Evolutionary conservation across 92 coral and sea anemone genomes (phyloP), one percentile per base, ranked within the genome.

Genomic region (Phenganax stokvisi): DNA sequence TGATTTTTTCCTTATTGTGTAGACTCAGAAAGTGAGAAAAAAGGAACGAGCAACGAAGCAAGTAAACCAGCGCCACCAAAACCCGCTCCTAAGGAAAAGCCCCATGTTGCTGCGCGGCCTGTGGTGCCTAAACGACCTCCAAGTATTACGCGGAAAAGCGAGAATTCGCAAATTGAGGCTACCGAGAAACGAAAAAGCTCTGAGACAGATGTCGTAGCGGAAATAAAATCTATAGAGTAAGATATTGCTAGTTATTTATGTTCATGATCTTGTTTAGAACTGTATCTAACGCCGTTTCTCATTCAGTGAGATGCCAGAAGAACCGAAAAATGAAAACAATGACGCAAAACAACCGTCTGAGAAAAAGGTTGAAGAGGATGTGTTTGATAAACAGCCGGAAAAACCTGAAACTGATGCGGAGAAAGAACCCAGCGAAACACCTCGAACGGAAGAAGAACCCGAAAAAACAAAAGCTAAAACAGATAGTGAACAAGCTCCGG

Each of bases 361-460:
- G n/a, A 64, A 78, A 60, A 51, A 13, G 52, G 0, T 10, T 7
- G 83, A 77, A 77, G 71, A 65, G 15, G 52, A 63, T 57, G 77
- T 53, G 2, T 52, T 54, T 20, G 77, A 73, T 54, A 28, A 73
- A 73, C 59, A n/a, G 27, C 12, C 11, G 51, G 62, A 73, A 73
- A 29, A 73, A 16, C 10, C 77, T 4, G 58, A 51, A 10, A 17
- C 16, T 25, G 82, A 55, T 28, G 64, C 29, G 55, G 56, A 71
- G 77, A 62, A 77, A 82, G 81, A 83, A 60, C 54, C 82, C 16
- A 83, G 58, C 77, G 85, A 70, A 65, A 78, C 80, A 80, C 70
- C 74, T 3, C 65, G 77, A 16, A 74, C 69, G 62, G 83, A 85
- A 57, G 83, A 71, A 20, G 79, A 85, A 47, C 79, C 76, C 56